phyloP scores from a whole-genome alignment of 2,888 invertebrate genomes.

The Julus scanicus region DNA sequence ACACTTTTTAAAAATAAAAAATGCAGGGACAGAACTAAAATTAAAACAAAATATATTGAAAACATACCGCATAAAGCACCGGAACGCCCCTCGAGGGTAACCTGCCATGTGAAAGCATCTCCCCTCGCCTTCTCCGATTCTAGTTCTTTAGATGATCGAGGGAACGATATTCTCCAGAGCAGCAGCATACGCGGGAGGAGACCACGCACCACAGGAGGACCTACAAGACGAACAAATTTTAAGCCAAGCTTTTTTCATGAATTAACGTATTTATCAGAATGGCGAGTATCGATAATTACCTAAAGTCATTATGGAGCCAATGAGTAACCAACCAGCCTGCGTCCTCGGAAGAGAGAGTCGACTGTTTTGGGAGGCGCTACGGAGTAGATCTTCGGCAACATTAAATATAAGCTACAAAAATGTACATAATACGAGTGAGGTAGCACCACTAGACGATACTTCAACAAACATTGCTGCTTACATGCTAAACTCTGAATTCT shows the following conservation, averaged over 20 bases:
- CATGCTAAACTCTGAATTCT: conserved; percentile 9
- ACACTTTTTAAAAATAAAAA: not conserved
- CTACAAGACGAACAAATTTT: conserved; percentile 66
- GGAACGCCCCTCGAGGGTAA: conserved; percentile 94
- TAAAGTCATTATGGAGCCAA: conserved; percentile 95
- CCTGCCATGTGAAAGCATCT: conserved; percentile 99
- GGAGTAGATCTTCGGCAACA: conserved; percentile 93
- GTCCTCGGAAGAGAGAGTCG: conserved; percentile 93
- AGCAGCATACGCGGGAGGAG: conserved; percentile 92
- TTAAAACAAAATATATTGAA: not conserved
- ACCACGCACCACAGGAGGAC: conserved; percentile 91
- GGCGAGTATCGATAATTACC: conserved; percentile 70
- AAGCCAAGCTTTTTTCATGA: not conserved
- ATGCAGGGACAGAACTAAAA: not conserved
- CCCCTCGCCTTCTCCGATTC: conserved; percentile 96
- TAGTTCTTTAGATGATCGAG: conserved; percentile 93
- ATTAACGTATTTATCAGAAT: not conserved
- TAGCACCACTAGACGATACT: conserved; percentile 26
- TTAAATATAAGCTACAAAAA: conserved; percentile 81
- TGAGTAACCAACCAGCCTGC: conserved; percentile 96
- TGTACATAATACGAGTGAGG: conserved; percentile 32
- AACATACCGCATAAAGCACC: conserved; percentile 82
- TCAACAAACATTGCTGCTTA: not conserved
- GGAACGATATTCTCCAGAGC: conserved; percentile 98
- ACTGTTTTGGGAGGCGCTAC: conserved; percentile 97